Evolutionary conservation across 1,140 invertebrate species (phyloP).

Genomic region (Drosophila murphyi): DNA sequence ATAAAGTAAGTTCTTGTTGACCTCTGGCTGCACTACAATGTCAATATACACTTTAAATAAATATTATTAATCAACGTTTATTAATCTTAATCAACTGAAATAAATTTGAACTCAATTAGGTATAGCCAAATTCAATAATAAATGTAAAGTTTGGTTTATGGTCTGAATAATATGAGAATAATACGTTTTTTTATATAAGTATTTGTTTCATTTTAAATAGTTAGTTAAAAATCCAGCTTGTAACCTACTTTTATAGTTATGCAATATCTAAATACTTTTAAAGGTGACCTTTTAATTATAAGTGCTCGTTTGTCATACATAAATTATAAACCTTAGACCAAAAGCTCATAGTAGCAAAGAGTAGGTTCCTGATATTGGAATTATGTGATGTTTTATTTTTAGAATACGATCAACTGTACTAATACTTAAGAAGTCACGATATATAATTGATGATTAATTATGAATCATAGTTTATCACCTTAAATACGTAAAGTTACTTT

Average conservation of each 20-base stretch:
- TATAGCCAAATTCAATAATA: too few species aligned
- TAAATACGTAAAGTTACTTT: not conserved
- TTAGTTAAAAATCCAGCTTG: too few species aligned
- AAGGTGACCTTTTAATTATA: too few species aligned
- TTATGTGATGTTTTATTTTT: not conserved
- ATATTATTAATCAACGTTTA: not conserved
- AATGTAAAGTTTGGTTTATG: too few species aligned
- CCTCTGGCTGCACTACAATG: not conserved
- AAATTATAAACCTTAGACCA: too few species aligned
- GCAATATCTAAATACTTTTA: too few species aligned
- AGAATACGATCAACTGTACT: not conserved
- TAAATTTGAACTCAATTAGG: too few species aligned
- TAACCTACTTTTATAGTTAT: too few species aligned
- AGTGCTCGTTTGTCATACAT: too few species aligned
- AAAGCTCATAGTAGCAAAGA: not conserved
- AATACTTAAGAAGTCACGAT: not conserved
- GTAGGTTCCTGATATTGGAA: not conserved
- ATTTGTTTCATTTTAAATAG: too few species aligned
- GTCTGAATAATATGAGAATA: too few species aligned
- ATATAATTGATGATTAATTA: constrained; percentile 18
- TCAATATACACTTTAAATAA: not conserved
- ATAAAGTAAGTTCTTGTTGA: not conserved
- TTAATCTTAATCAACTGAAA: not conserved
- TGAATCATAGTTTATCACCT: constrained; percentile 13
- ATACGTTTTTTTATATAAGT: too few species aligned